Conservation (phyloP, 2,888 invertebrate species). For the Lasioglossum zephyrum region DNA sequence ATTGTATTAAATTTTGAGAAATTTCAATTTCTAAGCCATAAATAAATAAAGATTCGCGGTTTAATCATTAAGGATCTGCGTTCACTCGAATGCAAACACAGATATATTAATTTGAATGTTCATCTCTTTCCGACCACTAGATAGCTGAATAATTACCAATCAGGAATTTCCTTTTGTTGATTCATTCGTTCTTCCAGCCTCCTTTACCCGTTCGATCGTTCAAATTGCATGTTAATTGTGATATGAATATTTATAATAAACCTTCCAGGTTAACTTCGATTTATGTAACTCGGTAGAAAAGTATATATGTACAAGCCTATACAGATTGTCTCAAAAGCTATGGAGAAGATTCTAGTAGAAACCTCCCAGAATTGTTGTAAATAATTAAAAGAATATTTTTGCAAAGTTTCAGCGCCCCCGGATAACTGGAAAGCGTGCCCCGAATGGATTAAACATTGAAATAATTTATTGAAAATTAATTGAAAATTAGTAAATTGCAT, state of each 20-base stretch:
- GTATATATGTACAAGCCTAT: not conserved
- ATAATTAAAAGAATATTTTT: no score
- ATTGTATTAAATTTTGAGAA: no score
- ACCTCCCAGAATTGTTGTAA: no score
- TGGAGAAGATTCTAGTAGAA: no score
- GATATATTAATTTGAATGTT: constrained; percentile 6
- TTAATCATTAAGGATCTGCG: not conserved
- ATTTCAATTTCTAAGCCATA: no score
- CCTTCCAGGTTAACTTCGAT: not conserved
- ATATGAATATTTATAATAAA: constrained; percentile 15
- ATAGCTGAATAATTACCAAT: constrained; percentile 18
- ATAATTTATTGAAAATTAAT: no score
- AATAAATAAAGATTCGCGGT: no score
- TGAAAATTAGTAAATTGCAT: no score
- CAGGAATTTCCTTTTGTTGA: not conserved
- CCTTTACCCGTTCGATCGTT: not conserved
- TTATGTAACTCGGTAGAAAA: not conserved
- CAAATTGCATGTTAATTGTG: constrained; percentile 14
- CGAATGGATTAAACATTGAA: no score
- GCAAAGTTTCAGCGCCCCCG: no score
- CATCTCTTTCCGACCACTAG: constrained; percentile 10
- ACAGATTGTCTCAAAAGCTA: not conserved
- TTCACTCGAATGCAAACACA: not conserved
- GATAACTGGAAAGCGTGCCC: no score
- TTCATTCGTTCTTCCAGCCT: constrained; percentile 11